Percentiles rank a stretch among this genome's conserved stretches.
phyloP scores from a whole-genome alignment of 2,888 invertebrate species.

The Ceraclea dissimilis region DNA sequence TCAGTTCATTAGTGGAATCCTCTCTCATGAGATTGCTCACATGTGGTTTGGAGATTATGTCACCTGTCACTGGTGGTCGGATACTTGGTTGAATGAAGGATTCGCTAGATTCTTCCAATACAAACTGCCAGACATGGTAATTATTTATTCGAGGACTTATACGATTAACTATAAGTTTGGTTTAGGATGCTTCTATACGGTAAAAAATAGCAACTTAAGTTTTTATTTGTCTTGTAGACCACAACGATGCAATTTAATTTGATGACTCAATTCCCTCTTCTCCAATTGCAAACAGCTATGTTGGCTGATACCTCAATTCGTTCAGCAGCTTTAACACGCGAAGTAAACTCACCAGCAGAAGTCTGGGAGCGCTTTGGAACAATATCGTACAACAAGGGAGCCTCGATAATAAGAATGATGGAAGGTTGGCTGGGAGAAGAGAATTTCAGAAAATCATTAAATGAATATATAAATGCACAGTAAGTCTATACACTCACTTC shows the following conservation, averaged over 20 bases:
- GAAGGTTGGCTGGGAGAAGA: conserved; percentile 51
- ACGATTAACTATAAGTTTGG: too few relatives aligned
- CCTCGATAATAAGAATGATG: conserved; percentile 60
- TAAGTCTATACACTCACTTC: conserved; percentile 32
- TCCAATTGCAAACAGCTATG: conserved; percentile 59
- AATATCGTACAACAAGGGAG: conserved; percentile 63
- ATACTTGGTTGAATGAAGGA: conserved; percentile 64
- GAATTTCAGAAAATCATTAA: conserved; percentile 48
- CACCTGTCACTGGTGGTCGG: conserved; percentile 70
- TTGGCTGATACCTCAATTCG: conserved; percentile 49
- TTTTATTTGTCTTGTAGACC: conserved; percentile 2
- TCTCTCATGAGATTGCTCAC: conserved; percentile 75
- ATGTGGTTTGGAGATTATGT: conserved; percentile 78
- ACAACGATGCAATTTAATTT: not conserved
- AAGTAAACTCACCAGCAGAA: conserved; percentile 49
- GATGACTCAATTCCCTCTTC: conserved; percentile 55
- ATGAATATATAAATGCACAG: conserved; percentile 46
- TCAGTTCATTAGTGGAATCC: conserved; percentile 49
- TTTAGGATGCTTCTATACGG: too few relatives aligned
- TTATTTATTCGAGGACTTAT: too few relatives aligned
- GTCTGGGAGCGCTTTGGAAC: conserved; percentile 56
- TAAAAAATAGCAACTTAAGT: not conserved
- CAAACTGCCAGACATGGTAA: conserved; percentile 49
- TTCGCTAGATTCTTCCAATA: conserved; percentile 70
- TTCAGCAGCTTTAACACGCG: conserved; percentile 53